Evolutionary conservation across 2,888 invertebrate genomes (phyloP), one percentile per base, ranked within the genome.

Genomic region (Drosophila ezoana): DNA sequence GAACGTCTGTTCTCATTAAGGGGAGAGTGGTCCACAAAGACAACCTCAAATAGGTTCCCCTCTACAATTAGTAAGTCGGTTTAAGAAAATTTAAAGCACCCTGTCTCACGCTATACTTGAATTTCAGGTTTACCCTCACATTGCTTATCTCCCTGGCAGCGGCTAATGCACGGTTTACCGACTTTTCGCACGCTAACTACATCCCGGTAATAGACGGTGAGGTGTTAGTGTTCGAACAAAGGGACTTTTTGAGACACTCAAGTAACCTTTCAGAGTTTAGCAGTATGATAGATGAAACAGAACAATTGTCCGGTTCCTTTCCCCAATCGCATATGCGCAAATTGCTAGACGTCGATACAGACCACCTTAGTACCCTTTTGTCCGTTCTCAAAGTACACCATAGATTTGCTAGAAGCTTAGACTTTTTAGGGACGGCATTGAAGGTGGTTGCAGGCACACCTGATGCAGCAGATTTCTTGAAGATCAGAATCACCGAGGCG

Each of bases 141-240:
- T 13, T 11, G 33, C 33, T 48, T 5, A 10, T 20, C 2, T 4
- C 10, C 8, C 18, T 35, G 8, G 33, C 6, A 35, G 16, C 4
- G 11, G 20, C 11, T 6, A 8, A 9, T 20, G 35, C 18, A 6
- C 37, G 35, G n/a, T 9, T 49, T 2, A 33, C 13, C 35, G 48
- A 48, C 33, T 33, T 47, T n/a, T 54, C 54, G 13, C 37, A 37
- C 37, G n/a, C n/a, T 13, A 37, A 37, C 6, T 37, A 37, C 16
- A 56, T 57, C 5, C 47, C 32, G 9, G n/a, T 38, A 0, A 4
- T 28, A 6, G 38, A 38, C 8, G 18, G 18, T 4, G 16, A n/a
- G 0, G 35, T 35, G 2, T 13, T 54, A 11, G 35, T 11, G 6
- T 54, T 23, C 16, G 13, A 56, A 6, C 4, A 45, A 37, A 2